Conservation (phyloP, 2,113 vertebrate genomes). For the Uropsilus gracilis region DNA sequence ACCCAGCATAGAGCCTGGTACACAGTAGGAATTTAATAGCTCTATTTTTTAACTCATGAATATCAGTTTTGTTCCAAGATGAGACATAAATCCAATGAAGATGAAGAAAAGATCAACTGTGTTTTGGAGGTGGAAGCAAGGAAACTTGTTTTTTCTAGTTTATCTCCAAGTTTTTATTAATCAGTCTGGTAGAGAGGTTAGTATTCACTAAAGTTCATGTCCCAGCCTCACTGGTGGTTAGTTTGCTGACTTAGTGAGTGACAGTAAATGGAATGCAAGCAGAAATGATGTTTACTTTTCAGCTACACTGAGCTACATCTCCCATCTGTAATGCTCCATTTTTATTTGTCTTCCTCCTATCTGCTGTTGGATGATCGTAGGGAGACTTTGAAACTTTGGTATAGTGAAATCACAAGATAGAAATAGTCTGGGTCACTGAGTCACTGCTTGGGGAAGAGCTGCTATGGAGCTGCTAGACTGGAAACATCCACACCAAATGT, state of each 20-base stretch:
- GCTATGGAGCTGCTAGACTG: background rate
- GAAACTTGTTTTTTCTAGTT: background rate
- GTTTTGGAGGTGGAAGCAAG: background rate
- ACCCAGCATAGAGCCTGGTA: background rate
- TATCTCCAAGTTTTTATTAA: background rate
- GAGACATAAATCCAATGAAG: background rate
- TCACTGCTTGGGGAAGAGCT: background rate
- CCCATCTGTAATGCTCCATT: background rate
- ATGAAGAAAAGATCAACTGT: background rate
- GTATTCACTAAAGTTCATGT: background rate
- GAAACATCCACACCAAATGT: background rate
- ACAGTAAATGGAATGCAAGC: background rate
- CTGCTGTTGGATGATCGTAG: background rate
- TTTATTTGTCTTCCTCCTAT: background rate
- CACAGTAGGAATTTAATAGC: background rate
- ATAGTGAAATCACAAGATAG: background rate
- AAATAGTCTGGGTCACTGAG: background rate
- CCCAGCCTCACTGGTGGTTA: background rate
- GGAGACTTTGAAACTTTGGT: background rate
- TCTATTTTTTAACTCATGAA: background rate
- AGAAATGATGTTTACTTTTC: background rate
- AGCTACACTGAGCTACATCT: background rate
- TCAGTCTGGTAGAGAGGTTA: background rate
- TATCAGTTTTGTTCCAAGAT: background rate
- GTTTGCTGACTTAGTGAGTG: background rate